Evolutionary conservation across 2,888 invertebrate species (phyloP).

Genomic region (Brachyptera risi): DNA sequence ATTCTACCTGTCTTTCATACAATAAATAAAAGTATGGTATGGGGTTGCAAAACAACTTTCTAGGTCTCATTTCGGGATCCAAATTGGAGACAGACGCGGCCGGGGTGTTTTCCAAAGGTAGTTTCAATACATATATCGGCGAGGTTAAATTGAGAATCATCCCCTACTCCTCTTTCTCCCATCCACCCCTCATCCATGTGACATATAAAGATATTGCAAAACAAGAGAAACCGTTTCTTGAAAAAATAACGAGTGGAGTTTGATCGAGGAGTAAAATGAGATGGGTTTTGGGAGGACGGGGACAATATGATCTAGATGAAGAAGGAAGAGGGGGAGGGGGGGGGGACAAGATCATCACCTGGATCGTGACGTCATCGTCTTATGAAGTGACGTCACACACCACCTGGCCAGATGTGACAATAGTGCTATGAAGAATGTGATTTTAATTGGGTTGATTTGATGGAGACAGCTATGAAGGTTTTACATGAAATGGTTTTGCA

Average conservation of each 20-base stretch:
- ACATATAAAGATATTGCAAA: conserved; percentile 2
- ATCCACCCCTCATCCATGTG: neutral
- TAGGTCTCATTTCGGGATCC: conserved; percentile 10
- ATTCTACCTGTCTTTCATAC: conserved; percentile 9
- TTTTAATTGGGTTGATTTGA: too few relatives aligned
- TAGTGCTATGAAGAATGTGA: too few relatives aligned
- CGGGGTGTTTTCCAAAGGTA: conserved; percentile 7
- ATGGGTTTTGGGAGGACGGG: conserved; percentile 7
- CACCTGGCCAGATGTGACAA: too few relatives aligned
- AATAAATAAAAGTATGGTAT: neutral
- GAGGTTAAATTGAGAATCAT: neutral
- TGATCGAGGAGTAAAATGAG: conserved; percentile 9
- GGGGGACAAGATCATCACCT: neutral
- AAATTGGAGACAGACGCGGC: neutral
- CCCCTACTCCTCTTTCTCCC: too few relatives aligned
- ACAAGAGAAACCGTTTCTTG: conserved; percentile 3
- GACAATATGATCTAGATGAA: conserved; percentile 27
- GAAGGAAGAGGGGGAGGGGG: neutral
- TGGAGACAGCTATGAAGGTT: too few relatives aligned
- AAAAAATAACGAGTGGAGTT: conserved; percentile 7
- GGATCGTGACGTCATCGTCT: too few relatives aligned
- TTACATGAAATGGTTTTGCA: too few relatives aligned
- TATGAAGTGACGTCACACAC: too few relatives aligned
- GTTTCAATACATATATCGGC: conserved; percentile 6
- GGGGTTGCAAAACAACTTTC: neutral